Base-by-base conservation (phyloP, 2,797 vertebrate genomes). In the Alcedo atthis region DNA sequence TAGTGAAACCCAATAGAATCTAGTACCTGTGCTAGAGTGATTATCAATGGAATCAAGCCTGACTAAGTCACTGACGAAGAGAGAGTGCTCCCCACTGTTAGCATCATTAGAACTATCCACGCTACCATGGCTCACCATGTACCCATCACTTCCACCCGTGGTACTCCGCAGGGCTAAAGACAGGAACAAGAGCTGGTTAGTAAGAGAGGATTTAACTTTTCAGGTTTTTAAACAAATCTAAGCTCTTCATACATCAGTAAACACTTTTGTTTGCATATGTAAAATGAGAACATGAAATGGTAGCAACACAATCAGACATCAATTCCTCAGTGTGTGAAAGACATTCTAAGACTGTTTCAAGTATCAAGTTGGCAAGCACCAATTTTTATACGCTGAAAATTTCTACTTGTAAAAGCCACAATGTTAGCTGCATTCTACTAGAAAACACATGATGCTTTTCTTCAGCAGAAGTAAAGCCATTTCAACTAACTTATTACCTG, bases 41-140 rank as follows among this genome's bases (percentile, higher is more conserved):
- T 97, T 98, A 95, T 98, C 98, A 96, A 97, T 88, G 87, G 97
- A 95, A 81, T 98, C 98, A 95, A 97, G 98, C 67, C 97, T 98
- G 96, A 98, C 94, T 96, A 97, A 97, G 94, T 97, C 96, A 93
- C 95, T 98, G 95, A 98, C 96, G 88, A 99, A 98, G 77, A 98
- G 96, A 30, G 97, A 96, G 90, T 98, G 98, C 87, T 98, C 98
- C 95, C 98, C 98, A 96, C 92, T 97, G 89, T 98, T 98, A 96
- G 97, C 97, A 94, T 99, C 99, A 57, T 97, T 98, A 76, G 98
- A 98, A 97, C 98, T 98, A 98, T 98, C 98, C 62, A 98, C 97
- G 89, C 98, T 99, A 91, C 98, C 98, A 45, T 98, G 98, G 98
- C 99, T 99, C 96, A 98, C 96, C 81, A 98, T 97, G 97, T 99